A percentile compares a stretch with the other conserved stretches of the same genome.
These are phyloP conservation scores for Aleiodes alternator DNA, from an alignment of 2,888 invertebrate species.

Conservation along the genomic window DNA sequence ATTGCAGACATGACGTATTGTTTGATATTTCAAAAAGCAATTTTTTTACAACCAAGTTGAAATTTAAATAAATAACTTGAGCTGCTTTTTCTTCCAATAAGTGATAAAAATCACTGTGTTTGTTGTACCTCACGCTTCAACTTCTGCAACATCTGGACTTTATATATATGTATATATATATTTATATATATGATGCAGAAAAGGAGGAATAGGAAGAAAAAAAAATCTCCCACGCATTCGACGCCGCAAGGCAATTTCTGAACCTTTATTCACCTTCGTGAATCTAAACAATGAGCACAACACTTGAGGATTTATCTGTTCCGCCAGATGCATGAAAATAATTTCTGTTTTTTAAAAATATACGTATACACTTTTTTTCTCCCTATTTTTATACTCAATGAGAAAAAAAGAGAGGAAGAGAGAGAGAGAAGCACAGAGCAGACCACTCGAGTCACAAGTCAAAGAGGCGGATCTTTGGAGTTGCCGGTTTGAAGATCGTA, in stretches of 20 bases:
- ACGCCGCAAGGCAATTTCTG: slow-evolving; percentile 42
- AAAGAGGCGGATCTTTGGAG: slow-evolving; percentile 23
- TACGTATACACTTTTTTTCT: not conserved
- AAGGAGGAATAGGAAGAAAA: not conserved
- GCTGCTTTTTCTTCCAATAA: slow-evolving; percentile 1
- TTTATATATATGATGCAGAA: slow-evolving; percentile 12
- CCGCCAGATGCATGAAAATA: slow-evolving; percentile 21
- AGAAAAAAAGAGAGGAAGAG: no score
- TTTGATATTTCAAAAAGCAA: not conserved
- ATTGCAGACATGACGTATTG: not conserved
- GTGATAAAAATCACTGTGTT: not conserved
- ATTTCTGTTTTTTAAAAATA: not conserved
- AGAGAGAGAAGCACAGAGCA: not conserved
- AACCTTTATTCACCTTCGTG: slow-evolving; percentile 25
- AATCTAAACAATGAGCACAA: slow-evolving; percentile 30
- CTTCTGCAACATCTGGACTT: slow-evolving; percentile 6
- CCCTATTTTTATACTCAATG: not conserved
- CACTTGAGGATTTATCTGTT: slow-evolving; percentile 26
- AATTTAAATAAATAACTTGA: no score
- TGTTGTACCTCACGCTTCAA: not conserved
- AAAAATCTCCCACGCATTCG: slow-evolving; percentile 45
- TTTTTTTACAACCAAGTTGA: not conserved
- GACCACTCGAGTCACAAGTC: slow-evolving; percentile 22
- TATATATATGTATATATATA: no score
- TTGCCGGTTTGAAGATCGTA: slow-evolving; percentile 34